Percentiles rank a stretch among this genome's conserved stretches.
Conservation (phyloP, 2,113 vertebrate species). For the Dipodomys ordii region DNA sequence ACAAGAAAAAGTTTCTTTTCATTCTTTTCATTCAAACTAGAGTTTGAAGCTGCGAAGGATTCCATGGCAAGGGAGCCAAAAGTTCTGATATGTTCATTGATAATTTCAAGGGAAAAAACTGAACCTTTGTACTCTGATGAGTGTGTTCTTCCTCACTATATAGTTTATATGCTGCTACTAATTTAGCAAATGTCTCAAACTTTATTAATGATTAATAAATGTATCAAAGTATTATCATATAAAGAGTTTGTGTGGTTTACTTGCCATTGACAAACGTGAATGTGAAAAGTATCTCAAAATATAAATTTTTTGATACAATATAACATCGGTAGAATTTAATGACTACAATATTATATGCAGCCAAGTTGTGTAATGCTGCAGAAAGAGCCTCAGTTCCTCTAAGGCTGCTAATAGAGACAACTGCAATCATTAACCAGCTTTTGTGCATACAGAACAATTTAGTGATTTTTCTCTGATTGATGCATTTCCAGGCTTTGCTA, state of each 20-base stretch:
- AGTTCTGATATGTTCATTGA: neutral
- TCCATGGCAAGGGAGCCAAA: neutral
- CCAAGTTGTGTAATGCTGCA: conserved; percentile 74
- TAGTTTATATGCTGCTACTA: neutral
- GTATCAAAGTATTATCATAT: conserved; percentile 26
- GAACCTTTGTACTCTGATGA: neutral
- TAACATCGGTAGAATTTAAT: conserved; percentile 60
- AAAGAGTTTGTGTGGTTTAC: neutral
- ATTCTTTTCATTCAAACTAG: neutral
- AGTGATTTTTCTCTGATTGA: conserved; percentile 74
- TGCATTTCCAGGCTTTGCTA: conserved; percentile 77
- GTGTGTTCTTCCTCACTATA: neutral
- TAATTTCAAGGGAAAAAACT: neutral
- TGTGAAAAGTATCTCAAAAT: conserved; percentile 51
- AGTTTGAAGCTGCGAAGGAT: neutral
- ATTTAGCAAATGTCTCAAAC: neutral
- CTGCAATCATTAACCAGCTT: conserved; percentile 71
- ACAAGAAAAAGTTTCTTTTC: conserved; percentile 36
- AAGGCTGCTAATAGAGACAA: conserved; percentile 74
- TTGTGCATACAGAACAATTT: conserved; percentile 72
- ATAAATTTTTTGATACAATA: conserved; percentile 44
- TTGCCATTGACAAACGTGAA: conserved; percentile 37
- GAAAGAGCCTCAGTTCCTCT: conserved; percentile 75
- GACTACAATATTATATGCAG: conserved; percentile 60
- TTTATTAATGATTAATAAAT: conserved; percentile 49